Evolutionary conservation across 2,888 invertebrate genomes (phyloP), one percentile per base, ranked within the genome.

Genomic region (Antheraea yamamai): DNA sequence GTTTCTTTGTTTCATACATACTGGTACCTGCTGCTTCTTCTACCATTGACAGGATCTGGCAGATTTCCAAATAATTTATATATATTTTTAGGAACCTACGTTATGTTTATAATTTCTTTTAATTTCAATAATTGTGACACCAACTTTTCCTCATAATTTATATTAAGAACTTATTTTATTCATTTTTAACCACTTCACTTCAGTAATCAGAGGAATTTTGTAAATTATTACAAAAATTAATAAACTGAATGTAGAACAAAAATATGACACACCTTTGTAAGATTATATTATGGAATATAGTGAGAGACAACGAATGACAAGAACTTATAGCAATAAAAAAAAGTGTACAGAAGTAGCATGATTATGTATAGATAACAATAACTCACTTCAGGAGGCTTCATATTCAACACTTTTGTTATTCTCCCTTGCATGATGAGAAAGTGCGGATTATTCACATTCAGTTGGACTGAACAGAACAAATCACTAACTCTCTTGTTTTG

Each of bases 341-440:
- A 18, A 51, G 14, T 52, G 52, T 52, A 18, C 52, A 52, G 18
- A 16, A 18, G 52, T 18, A n/a, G 0, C 20, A n/a, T 58, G 6
- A 20, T 58, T 58, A 58, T 58, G 20, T 52, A 14, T 52, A 58
- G 7, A 58, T n/a, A 52, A 20, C 2, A 26, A 64, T 16, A 3
- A 66, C 86, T 87, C 90, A 98, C 98, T 96, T 99, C 99, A 71
- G 97, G 96, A 0, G 99, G 99, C 88, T 99, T 99, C 99, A 99
- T 99, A 89, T 99, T 99, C 47, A 99, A 95, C 3, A 99, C 99
- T 95, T 99, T 99, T 1, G 99, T 99, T 81, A 99, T 99, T 79
- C 99, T 96, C 0, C 99, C 99, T 95, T 99, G 99, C 99, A 99
- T 99, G 85, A 99, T 99, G 58, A 99, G 96, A 92, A 99, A 99